These are phyloP conservation scores for Pelodytes ibericus DNA, from an alignment of 2,797 vertebrate species.

Conservation along the genomic window DNA sequence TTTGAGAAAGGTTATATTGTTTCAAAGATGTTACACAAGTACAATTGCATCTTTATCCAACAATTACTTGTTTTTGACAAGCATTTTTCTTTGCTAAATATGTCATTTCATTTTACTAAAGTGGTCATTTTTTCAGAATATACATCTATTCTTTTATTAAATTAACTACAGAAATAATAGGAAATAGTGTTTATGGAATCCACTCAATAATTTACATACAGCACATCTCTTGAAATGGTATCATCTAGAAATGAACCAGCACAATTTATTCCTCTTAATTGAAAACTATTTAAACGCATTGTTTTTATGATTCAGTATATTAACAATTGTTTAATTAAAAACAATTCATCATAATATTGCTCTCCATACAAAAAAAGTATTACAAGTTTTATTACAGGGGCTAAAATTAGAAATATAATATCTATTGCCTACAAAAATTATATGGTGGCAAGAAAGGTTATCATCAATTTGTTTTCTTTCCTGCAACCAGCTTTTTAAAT, in stretches of 20 bases:
- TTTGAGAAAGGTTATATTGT: no score
- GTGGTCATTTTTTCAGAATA: slow-evolving; percentile 31
- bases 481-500: background rate
- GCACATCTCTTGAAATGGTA: slow-evolving; percentile 36
- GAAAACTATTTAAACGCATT: slow-evolving; percentile 69
- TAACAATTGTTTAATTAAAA: slow-evolving; percentile 78
- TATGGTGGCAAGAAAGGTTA: background rate
- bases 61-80: slow-evolving; percentile 17
- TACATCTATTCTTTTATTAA: slow-evolving; percentile 42
- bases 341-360: slow-evolving; percentile 78
- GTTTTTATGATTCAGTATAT: slow-evolving; percentile 78
- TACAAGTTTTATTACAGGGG: slow-evolving; percentile 46
- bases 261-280: slow-evolving; percentile 71
- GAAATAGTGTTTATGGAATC: slow-evolving; percentile 32
- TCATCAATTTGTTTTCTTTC: slow-evolving; percentile 1
- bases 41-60: background rate
- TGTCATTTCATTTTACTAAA: slow-evolving; percentile 15
- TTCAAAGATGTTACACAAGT: no score
- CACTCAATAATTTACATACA: slow-evolving; percentile 57
- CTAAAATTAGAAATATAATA: slow-evolving; percentile 46
- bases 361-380: slow-evolving; percentile 70
- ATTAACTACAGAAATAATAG: slow-evolving; percentile 39
- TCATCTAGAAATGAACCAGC: slow-evolving; percentile 62
- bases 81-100: slow-evolving; percentile 19
- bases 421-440: slow-evolving; percentile 16